Evolutionary conservation across 2,113 vertebrate genomes (phyloP).

Genomic region (Psilopogon haemacephalus): DNA sequence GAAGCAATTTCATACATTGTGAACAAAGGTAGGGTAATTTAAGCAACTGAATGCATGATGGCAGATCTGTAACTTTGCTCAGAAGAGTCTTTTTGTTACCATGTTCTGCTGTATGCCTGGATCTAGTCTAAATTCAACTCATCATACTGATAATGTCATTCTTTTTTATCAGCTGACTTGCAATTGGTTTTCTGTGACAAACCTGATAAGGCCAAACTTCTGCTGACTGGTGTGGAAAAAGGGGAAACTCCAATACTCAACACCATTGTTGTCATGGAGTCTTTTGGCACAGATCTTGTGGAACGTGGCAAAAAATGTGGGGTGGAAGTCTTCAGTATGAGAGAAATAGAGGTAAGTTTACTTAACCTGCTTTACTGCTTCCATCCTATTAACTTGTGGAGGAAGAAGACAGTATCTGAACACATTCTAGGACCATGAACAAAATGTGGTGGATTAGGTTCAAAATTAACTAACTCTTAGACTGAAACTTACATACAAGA

Average conservation of each 20-base stretch:
- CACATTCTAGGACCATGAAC: neutral
- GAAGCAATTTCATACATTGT: conserved; percentile 89
- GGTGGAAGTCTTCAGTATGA: conserved; percentile 84
- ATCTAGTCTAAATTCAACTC: neutral
- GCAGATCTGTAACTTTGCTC: neutral
- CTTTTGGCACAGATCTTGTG: conserved; percentile 79
- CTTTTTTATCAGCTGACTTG: conserved; percentile 75
- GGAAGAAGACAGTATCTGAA: neutral
- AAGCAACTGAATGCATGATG: neutral
- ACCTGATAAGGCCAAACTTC: conserved; percentile 82
- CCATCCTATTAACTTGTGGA: neutral
- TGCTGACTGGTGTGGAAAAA: conserved; percentile 80
- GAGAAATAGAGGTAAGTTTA: conserved; percentile 83
- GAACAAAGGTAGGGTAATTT: conserved; percentile 83
- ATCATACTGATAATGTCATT: neutral
- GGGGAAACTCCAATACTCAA: conserved; percentile 77
- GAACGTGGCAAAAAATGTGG: conserved; percentile 79
- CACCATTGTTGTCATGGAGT: conserved; percentile 86
- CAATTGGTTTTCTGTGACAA: conserved; percentile 90
- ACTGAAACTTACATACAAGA: neutral
- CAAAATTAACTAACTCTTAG: neutral
- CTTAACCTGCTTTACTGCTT: neutral
- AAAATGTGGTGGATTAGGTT: neutral
- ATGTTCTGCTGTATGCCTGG: neutral
- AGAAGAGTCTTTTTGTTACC: neutral